A percentile compares a stretch with the other conserved stretches of the same genome.
These are phyloP conservation scores for Botrylloides violaceus DNA, from an alignment of 23 tunicate species.

Conservation along the genomic window DNA sequence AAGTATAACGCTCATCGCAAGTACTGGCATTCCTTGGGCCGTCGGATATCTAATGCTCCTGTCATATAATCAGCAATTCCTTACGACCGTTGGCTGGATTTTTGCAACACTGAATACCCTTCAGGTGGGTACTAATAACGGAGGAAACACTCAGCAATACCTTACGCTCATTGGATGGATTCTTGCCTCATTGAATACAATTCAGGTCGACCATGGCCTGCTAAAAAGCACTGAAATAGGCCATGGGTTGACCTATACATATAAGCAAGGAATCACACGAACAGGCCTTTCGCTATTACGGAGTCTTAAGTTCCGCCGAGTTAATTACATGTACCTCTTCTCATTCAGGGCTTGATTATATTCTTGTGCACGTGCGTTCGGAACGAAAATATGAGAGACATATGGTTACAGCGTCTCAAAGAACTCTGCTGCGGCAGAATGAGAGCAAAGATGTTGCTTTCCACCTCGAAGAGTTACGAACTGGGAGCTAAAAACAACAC, in stretches of 20 bases:
- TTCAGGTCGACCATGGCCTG: no score
- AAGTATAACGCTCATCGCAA: constrained; percentile 29
- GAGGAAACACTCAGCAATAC: no score
- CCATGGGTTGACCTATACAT: no score
- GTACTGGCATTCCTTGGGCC: constrained; percentile 58
- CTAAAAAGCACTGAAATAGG: no score
- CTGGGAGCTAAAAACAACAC: no score
- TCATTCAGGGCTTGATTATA: constrained; percentile 41
- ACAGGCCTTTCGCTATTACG: no score
- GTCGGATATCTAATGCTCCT: constrained; percentile 64
- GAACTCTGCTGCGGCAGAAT: not conserved
- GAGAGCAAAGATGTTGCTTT: not conserved
- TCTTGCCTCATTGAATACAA: constrained; percentile 29
- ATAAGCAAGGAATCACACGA: no score
- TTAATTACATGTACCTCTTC: not conserved
- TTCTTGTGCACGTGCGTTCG: constrained; percentile 59
- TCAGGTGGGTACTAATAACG: constrained; percentile 53
- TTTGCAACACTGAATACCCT: constrained; percentile 31
- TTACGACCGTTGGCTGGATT: constrained; percentile 44
- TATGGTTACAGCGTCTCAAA: constrained; percentile 34
- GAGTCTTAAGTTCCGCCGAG: not conserved
- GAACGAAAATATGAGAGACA: constrained; percentile 55
- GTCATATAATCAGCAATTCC: constrained; percentile 32
- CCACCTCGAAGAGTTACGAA: no score
- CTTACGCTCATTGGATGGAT: constrained; percentile 48